A percentile compares a stretch with the other conserved stretches of the same genome.
Conservation (phyloP, 2,113 vertebrate species). For the Tyto alba region DNA sequence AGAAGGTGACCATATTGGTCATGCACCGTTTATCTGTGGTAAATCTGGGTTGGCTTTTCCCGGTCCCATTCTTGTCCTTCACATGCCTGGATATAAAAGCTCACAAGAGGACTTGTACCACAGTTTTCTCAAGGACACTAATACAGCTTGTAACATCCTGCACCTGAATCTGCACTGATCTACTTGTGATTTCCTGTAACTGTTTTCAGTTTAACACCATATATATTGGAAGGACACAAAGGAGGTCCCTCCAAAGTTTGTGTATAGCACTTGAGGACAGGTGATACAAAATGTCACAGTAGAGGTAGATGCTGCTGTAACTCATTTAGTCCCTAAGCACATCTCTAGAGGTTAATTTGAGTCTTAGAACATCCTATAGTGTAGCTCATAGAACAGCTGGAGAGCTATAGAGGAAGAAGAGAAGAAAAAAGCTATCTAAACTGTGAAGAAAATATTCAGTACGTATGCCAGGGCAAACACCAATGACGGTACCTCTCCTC, state of each 20-base stretch:
- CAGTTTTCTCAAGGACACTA: not conserved
- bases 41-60: not conserved
- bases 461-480: not conserved
- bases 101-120: not conserved
- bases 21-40: not conserved
- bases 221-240: not conserved
- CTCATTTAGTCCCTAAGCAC: not conserved
- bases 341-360: not conserved
- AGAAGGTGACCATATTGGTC: not conserved
- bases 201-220: not conserved
- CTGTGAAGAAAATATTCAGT: not conserved
- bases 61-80: not conserved
- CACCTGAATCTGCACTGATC: not conserved
- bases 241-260: not conserved
- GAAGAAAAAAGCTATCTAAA: not conserved
- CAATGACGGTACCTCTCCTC: not conserved
- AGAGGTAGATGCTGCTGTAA: not conserved
- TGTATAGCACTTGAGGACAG: not conserved
- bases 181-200: not conserved
- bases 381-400: not conserved
- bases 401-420: not conserved
- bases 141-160: not conserved
- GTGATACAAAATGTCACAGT: not conserved
- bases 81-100: accelerated
- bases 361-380: not conserved